phyloP scores from a whole-genome alignment of 2,797 vertebrate genomes.

The Psittacula derbiana region DNA sequence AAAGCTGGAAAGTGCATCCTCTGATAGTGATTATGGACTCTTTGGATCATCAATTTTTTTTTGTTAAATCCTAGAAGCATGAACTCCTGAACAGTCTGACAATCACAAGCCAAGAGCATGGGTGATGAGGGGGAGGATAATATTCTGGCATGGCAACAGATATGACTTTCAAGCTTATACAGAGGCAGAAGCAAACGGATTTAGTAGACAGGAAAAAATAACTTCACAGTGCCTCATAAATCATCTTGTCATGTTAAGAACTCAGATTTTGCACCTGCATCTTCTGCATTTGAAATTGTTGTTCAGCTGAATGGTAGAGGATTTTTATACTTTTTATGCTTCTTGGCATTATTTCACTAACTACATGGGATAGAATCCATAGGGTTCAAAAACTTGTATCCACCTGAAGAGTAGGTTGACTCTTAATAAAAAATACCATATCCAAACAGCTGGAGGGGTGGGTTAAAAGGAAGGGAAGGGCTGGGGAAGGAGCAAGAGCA shows the following conservation, averaged over 20 bases:
- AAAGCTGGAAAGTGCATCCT: background rate
- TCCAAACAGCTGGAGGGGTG: background rate
- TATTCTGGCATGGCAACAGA: background rate
- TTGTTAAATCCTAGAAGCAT: background rate
- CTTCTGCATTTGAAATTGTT: background rate
- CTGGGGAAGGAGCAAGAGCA: background rate
- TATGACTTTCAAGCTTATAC: background rate
- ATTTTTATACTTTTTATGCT: background rate
- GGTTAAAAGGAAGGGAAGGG: background rate
- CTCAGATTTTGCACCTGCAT: background rate
- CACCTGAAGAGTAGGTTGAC: background rate
- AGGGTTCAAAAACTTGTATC: background rate
- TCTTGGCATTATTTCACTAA: background rate
- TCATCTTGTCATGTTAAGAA: background rate
- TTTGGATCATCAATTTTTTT: background rate
- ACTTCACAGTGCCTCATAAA: background rate
- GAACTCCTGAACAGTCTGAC: background rate
- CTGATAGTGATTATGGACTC: background rate
- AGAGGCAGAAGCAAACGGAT: background rate
- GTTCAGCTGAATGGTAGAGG: background rate
- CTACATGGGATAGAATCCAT: background rate
- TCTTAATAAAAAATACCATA: background rate
- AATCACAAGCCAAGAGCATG: background rate
- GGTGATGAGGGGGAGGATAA: background rate
- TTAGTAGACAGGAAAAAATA: background rate